Evolutionary conservation across 1,140 invertebrate species (phyloP).

Genomic region (Euura lappo): DNA sequence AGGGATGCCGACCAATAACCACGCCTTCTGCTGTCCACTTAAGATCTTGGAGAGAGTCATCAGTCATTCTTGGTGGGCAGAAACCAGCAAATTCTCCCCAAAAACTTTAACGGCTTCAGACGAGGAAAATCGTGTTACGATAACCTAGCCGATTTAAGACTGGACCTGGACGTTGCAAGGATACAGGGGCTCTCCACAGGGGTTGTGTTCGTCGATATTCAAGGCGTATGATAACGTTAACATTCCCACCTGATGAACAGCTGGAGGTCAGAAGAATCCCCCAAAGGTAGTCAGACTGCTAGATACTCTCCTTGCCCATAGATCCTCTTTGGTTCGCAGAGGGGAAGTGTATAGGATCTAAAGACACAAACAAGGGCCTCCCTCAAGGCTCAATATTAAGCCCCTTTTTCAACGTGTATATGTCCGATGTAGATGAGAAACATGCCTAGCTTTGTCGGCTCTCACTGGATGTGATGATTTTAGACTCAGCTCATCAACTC

Average conservation of each 20-base stretch:
- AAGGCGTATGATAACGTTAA: conserved; percentile 24
- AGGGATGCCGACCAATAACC: conserved; percentile 19
- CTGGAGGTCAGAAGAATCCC: conserved; percentile 10
- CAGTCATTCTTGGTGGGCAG: conserved; percentile 14
- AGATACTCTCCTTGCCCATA: too few species aligned
- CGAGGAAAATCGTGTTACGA: conserved; percentile 19
- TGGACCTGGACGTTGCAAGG: conserved; percentile 1
- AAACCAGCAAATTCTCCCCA: conserved; percentile 15
- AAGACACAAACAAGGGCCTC: conserved; percentile 12
- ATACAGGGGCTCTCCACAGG: not conserved
- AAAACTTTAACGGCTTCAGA: conserved; percentile 22
- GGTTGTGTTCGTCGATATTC: conserved; percentile 20
- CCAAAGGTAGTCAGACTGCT: not conserved
- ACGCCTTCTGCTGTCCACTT: conserved; percentile 16
- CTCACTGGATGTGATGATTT: too few species aligned
- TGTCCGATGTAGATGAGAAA: not conserved
- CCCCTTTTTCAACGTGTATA: conserved; percentile 26
- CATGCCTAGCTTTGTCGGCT: conserved; percentile 10
- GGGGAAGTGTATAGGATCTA: not conserved
- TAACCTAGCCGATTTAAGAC: not conserved
- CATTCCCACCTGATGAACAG: conserved; percentile 7
- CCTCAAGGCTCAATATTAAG: conserved; percentile 26
- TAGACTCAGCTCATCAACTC: conserved; percentile 8
- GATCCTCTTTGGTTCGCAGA: too few species aligned
- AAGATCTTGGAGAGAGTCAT: conserved; percentile 24